Conservation (phyloP, 2,888 invertebrate species). For the Orthonychiurus folsomi region DNA sequence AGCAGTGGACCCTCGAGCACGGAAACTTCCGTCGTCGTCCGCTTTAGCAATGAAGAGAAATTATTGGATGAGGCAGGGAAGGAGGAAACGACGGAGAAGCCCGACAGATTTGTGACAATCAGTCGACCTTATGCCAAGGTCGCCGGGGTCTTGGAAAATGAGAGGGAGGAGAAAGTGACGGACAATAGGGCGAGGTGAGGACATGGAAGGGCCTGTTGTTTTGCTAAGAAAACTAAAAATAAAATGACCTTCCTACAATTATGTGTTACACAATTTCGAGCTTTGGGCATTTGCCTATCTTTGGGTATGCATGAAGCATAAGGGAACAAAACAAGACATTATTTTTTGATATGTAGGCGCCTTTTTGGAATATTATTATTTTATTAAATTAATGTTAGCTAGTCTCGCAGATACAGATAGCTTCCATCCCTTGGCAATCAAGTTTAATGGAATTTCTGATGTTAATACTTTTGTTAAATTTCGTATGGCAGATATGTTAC, state of each 20-base stretch:
- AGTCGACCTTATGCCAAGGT: conserved; percentile 40
- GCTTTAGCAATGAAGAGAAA: conserved; percentile 38
- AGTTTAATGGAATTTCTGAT: neutral
- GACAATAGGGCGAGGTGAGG: conserved; percentile 16
- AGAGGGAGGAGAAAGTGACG: conserved; percentile 15
- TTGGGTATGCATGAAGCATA: too few relatives aligned
- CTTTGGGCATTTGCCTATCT: too few relatives aligned
- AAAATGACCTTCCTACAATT: neutral
- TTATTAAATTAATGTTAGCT: too few relatives aligned
- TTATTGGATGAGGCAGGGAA: conserved; percentile 22
- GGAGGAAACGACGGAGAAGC: conserved; percentile 27
- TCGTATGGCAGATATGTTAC: conserved; percentile 15
- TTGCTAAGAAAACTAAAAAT: neutral
- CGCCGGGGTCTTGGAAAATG: conserved; percentile 28
- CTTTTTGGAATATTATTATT: too few relatives aligned
- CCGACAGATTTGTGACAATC: conserved; percentile 34
- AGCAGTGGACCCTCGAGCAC: conserved; percentile 32
- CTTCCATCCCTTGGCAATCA: too few relatives aligned
- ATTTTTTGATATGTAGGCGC: too few relatives aligned
- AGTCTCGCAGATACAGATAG: too few relatives aligned
- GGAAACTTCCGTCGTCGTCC: conserved; percentile 39
- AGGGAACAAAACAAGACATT: too few relatives aligned
- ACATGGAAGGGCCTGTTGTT: too few relatives aligned
- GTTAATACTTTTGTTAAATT: conserved; percentile 1
- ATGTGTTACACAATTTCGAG: too few relatives aligned